Conservation (phyloP, 2,888 invertebrate genomes). For the Brenthis ino region DNA sequence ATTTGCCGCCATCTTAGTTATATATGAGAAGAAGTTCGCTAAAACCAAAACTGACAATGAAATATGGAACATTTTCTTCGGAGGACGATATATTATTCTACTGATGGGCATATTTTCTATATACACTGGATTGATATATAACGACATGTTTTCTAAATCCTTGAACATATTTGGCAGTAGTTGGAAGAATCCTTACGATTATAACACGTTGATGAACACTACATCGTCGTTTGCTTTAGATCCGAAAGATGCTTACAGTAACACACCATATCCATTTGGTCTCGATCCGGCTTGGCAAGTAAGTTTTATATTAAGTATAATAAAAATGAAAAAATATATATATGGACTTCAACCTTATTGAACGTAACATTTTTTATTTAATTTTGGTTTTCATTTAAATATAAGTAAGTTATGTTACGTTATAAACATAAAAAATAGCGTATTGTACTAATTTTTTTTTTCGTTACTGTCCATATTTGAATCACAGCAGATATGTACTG, state of each 20-base stretch:
- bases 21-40: slow-evolving; percentile 83
- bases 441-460: too few relatives aligned
- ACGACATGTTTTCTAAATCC: slow-evolving; percentile 88
- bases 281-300: slow-evolving; percentile 88
- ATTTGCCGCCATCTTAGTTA: slow-evolving; percentile 84
- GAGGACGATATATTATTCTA: slow-evolving; percentile 87
- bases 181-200: slow-evolving; percentile 78
- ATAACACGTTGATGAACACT: slow-evolving; percentile 54
- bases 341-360: too few relatives aligned
- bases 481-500: too few relatives aligned
- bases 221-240: slow-evolving; percentile 64
- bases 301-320: slow-evolving; percentile 31
- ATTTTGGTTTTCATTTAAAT: neutral
- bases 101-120: slow-evolving; percentile 89
- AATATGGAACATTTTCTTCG: slow-evolving; percentile 88
- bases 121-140: slow-evolving; percentile 89
- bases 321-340: neutral
- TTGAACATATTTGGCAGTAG: slow-evolving; percentile 86
- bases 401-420: neutral
- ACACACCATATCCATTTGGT: slow-evolving; percentile 85
- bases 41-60: slow-evolving; percentile 80
- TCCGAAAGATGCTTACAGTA: slow-evolving; percentile 67
- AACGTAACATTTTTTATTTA: neutral
- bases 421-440: too few relatives aligned
- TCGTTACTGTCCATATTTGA: too few relatives aligned